Evolutionary conservation across 2,888 invertebrate genomes (phyloP).

Genomic region (Pemphredon lugubris): DNA sequence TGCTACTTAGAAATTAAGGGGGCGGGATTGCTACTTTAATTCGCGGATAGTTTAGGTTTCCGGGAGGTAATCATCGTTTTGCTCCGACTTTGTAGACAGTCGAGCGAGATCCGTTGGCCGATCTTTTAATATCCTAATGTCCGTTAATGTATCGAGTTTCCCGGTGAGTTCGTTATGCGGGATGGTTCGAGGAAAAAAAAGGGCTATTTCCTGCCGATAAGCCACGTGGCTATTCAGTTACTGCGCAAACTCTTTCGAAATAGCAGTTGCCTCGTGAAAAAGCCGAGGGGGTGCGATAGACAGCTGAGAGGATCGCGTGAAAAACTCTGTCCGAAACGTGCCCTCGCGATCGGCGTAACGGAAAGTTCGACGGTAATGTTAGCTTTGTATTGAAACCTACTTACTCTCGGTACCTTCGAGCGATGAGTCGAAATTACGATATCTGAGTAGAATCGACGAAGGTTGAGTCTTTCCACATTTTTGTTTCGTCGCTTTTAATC

Average conservation of each 20-base stretch:
- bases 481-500: too few species aligned
- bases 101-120: too few species aligned
- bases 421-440: too few species aligned
- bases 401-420: too few species aligned
- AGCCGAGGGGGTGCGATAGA: conserved; percentile 21
- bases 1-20: conserved; percentile 37
- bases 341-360: too few species aligned
- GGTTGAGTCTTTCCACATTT: too few species aligned
- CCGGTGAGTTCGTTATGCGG: conserved; percentile 36
- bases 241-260: conserved; percentile 64
- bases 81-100: too few species aligned
- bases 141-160: conserved; percentile 62
- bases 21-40: conserved; percentile 43
- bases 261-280: conserved; percentile 36
- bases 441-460: too few species aligned
- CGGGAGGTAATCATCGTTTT: too few species aligned
- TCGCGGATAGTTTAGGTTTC: too few species aligned
- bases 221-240: conserved; percentile 70
- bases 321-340: not conserved
- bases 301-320: conserved; percentile 38
- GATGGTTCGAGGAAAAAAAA: conserved; percentile 52
- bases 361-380: too few species aligned
- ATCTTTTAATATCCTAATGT: conserved; percentile 14
- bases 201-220: conserved; percentile 66
- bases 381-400: too few species aligned